Evolutionary conservation across 2,797 vertebrate genomes (phyloP), one percentile per base, ranked within the genome.

Genomic region (Urosaurus nigricauda): DNA sequence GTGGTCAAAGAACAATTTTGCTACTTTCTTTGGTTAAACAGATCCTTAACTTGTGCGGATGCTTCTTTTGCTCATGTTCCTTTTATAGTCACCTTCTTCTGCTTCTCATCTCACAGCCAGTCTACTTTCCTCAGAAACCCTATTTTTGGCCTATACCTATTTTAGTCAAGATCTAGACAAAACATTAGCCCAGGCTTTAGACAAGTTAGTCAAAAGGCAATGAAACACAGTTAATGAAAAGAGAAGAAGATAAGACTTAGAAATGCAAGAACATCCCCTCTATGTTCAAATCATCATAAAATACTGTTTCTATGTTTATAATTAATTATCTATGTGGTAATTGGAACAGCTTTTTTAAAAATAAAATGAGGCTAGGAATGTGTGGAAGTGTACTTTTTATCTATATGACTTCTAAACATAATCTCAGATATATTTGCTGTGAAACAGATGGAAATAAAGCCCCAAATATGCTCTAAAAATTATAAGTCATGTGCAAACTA

Each of bases 401-500:
- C 35, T n/a, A 24, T 47, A 19, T 75, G 4, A 19, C 29, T 51
- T 21, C 58, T 16, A 51, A 40, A 7, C 11, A 29, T 85, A 8
- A 29, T 63, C 5, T 47, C 16, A 51, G 58, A 19, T 19, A 24
- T 0, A 21, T 63, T 60, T 43, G 9, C 24, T 80, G 16, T 53
- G 26, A 56, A 29, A 32, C 21, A 9, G 4, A 40, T 58, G n/a
- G 35, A 26, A 85, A 32, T 58, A 4, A 81, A 56, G 68, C 87
- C n/a, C 11, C 43, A 89, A 68, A 88, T 84, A 73, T 2, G 85
- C 65, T 88, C 90, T 81, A 91, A 86, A 2, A 58, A 89, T 87
- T 29, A 63, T 4, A 14, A 77, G 89, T 93, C 14, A 58, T 90
- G 93, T 73, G 60, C 60, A 68, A 87, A 75, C 77, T 95, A 93